Conservation (phyloP, 2,888 invertebrate species). For the Polietes domitor region DNA sequence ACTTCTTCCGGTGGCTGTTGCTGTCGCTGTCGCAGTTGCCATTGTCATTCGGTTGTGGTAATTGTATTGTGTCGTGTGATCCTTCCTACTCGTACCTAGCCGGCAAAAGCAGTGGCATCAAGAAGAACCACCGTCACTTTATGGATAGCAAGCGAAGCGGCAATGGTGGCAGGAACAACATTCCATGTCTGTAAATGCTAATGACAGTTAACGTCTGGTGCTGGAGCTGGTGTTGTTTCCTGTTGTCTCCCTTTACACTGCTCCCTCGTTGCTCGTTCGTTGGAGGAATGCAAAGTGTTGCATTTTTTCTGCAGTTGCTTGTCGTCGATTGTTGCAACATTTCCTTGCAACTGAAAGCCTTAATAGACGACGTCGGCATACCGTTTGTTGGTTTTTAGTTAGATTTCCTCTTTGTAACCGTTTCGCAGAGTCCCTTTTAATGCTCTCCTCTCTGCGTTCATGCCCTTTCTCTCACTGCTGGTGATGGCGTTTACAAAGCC, state of each 20-base stretch:
- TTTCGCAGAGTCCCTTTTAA: slow-evolving; percentile 3
- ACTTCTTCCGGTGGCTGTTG: not conserved
- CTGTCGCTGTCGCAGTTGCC: not conserved
- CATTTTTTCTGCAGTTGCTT: not conserved
- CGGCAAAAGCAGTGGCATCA: not conserved
- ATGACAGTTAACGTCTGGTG: slow-evolving; percentile 55
- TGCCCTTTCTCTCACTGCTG: not conserved
- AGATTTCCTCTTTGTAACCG: slow-evolving; percentile 45
- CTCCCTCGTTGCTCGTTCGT: not conserved
- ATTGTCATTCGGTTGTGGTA: slow-evolving; percentile 32
- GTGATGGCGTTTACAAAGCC: not conserved
- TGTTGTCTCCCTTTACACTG: not conserved
- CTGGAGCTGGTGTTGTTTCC: slow-evolving; percentile 20
- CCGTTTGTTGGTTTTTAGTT: slow-evolving; percentile 15
- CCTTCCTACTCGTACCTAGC: not conserved
- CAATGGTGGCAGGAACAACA: not conserved
- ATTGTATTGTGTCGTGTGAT: slow-evolving; percentile 52
- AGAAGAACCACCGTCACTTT: slow-evolving; percentile 9
- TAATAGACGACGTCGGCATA: slow-evolving; percentile 11
- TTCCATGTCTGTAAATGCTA: slow-evolving; percentile 58
- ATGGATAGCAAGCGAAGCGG: slow-evolving; percentile 41
- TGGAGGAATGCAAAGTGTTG: slow-evolving; percentile 33
- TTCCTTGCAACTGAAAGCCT: slow-evolving; percentile 18
- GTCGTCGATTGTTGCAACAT: slow-evolving; percentile 12
- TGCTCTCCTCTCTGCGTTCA: not conserved